Evolutionary conservation across 2,888 invertebrate genomes (phyloP).

Genomic region (Molorchus minor): DNA sequence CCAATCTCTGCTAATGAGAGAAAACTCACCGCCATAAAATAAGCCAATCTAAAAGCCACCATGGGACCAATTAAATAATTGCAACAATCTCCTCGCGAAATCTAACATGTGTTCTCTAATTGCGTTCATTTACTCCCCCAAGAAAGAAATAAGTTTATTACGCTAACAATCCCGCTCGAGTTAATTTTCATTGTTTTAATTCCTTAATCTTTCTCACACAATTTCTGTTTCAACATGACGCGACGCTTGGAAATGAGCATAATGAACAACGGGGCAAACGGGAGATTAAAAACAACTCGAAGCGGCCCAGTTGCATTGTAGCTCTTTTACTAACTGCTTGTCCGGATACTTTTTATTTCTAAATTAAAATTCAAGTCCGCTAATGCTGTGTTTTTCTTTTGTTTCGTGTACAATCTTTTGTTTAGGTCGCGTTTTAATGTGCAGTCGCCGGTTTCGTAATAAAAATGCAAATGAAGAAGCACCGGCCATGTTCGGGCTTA

Average conservation of each 20-base stretch:
- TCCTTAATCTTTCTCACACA: conserved; percentile 39
- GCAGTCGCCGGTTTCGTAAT: conserved; percentile 52
- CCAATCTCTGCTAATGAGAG: background rate
- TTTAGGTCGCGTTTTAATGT: conserved; percentile 55
- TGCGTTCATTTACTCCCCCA: conserved; percentile 28
- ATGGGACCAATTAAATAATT: conserved; percentile 24
- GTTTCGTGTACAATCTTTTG: conserved; percentile 54
- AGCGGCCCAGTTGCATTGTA: conserved; percentile 39
- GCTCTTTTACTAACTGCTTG: conserved; percentile 40
- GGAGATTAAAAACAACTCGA: conserved; percentile 29
- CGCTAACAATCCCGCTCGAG: conserved; percentile 25
- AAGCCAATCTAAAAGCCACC: conserved; percentile 18
- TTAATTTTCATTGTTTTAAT: conserved; percentile 40
- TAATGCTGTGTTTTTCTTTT: conserved; percentile 57
- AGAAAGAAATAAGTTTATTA: conserved; percentile 33
- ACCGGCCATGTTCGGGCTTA: conserved; percentile 35
- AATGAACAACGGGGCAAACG: conserved; percentile 38
- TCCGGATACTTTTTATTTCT: conserved; percentile 45
- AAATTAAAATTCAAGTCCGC: conserved; percentile 59
- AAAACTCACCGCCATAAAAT: background rate
- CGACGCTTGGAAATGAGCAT: conserved; percentile 37
- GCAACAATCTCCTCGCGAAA: conserved; percentile 24
- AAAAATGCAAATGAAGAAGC: conserved; percentile 56
- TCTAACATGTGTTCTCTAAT: conserved; percentile 32
- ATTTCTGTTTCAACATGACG: conserved; percentile 34